Evolutionary conservation across 2,888 invertebrate species (phyloP).

Genomic region (Nomada fucata): DNA sequence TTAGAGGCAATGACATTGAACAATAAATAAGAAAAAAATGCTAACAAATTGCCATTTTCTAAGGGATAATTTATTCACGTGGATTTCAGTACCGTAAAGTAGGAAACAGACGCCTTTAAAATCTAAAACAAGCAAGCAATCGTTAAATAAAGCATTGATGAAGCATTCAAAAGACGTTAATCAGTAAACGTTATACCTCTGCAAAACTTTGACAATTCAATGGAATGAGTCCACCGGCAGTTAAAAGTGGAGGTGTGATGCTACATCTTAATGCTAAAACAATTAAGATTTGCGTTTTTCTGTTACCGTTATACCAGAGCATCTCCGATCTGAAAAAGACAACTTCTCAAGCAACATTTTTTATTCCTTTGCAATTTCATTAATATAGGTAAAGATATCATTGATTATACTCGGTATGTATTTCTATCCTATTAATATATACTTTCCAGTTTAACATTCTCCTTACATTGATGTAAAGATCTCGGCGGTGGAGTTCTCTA

Average conservation of each 20-base stretch:
- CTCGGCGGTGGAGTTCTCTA: neutral
- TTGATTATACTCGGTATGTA: too few relatives aligned
- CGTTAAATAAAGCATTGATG: neutral
- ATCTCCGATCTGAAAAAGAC: constrained; percentile 5
- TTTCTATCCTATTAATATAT: neutral
- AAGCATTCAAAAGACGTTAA: neutral
- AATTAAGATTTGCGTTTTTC: neutral
- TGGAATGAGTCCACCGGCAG: constrained; percentile 1
- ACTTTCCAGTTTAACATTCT: neutral
- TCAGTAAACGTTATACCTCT: neutral
- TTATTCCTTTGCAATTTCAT: neutral
- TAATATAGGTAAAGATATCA: neutral
- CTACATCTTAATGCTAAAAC: neutral
- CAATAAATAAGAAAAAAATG: too few relatives aligned
- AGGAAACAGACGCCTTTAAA: neutral
- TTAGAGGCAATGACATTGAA: too few relatives aligned
- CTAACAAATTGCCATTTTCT: too few relatives aligned
- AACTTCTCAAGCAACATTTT: neutral
- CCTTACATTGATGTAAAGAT: constrained; percentile 11
- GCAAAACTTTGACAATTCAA: neutral
- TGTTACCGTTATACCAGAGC: neutral
- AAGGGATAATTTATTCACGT: neutral
- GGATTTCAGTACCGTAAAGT: constrained; percentile 8
- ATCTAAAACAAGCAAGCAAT: neutral
- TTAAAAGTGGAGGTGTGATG: neutral